Evolutionary conservation across 2,888 invertebrate genomes (phyloP).

Genomic region (Drosophila mayaguana): DNA sequence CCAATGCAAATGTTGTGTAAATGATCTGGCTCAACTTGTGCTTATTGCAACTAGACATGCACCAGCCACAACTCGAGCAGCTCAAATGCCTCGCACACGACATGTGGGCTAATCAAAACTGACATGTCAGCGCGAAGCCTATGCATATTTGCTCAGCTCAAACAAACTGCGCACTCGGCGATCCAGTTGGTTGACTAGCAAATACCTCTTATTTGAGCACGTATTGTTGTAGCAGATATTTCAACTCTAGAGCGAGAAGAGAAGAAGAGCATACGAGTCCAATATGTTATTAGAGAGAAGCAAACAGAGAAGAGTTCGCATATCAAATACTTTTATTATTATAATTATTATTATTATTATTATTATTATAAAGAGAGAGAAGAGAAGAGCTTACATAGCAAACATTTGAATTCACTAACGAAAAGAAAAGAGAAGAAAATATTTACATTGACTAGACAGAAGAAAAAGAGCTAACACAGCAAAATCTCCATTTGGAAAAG

Average conservation of each 20-base stretch:
- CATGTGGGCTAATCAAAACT: conserved; percentile 42
- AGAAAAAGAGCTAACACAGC: too few species aligned
- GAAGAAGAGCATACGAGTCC: too few species aligned
- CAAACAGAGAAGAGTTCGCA: neutral
- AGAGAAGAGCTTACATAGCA: neutral
- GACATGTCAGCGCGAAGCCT: conserved; percentile 36
- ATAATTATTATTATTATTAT: too few species aligned
- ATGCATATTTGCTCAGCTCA: conserved; percentile 4
- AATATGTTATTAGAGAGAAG: neutral
- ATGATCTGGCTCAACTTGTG: conserved; percentile 42
- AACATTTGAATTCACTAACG: too few species aligned
- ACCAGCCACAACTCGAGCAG: conserved; percentile 15
- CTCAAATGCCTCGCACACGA: conserved; percentile 10
- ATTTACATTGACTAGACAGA: neutral
- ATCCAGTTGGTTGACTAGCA: neutral
- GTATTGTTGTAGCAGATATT: neutral
- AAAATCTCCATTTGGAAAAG: too few species aligned
- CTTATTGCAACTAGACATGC: conserved; percentile 71
- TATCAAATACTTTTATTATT: neutral
- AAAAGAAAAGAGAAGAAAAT: neutral
- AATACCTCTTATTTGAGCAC: neutral
- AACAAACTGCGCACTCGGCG: neutral
- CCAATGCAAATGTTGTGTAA: conserved; percentile 76
- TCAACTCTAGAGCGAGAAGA: neutral
- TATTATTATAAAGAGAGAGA: too few species aligned